phyloP scores from a whole-genome alignment of 2,113 vertebrate species.

The Polypterus senegalus region DNA sequence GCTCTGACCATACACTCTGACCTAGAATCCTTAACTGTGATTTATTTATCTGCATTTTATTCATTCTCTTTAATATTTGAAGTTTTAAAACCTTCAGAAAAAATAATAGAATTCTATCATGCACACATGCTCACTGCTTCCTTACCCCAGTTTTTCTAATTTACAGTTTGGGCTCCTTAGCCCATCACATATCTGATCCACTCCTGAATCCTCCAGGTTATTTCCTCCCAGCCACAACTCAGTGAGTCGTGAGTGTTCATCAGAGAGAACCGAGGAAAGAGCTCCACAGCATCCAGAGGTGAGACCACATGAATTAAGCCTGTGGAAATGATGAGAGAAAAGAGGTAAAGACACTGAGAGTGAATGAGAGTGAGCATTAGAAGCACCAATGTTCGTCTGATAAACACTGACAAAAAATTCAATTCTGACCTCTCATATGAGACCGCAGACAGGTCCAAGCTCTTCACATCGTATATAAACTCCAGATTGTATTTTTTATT shows the following conservation, averaged over 20 bases:
- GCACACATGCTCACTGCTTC: neutral
- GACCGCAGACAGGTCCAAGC: neutral
- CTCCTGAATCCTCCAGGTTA: conserved; percentile 1
- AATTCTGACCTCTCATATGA: neutral
- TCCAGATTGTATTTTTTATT: neutral
- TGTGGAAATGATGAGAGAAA: neutral
- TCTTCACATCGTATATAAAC: neutral
- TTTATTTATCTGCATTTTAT: neutral
- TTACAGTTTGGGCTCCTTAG: conserved; percentile 1
- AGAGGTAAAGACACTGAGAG: no score
- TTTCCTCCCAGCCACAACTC: neutral
- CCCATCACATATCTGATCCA: neutral
- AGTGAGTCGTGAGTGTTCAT: neutral
- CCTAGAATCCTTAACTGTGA: no score
- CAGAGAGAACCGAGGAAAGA: neutral
- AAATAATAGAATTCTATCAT: neutral
- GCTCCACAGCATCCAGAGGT: neutral
- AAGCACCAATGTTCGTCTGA: no score
- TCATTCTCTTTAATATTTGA: neutral
- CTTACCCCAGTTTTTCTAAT: conserved; percentile 7
- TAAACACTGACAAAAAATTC: neutral
- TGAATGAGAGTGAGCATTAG: no score
- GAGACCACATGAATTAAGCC: neutral
- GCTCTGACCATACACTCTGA: no score
- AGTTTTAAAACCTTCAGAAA: no score